Evolutionary conservation across 2,797 vertebrate species (phyloP).

Genomic region (Echeneis naucrates): DNA sequence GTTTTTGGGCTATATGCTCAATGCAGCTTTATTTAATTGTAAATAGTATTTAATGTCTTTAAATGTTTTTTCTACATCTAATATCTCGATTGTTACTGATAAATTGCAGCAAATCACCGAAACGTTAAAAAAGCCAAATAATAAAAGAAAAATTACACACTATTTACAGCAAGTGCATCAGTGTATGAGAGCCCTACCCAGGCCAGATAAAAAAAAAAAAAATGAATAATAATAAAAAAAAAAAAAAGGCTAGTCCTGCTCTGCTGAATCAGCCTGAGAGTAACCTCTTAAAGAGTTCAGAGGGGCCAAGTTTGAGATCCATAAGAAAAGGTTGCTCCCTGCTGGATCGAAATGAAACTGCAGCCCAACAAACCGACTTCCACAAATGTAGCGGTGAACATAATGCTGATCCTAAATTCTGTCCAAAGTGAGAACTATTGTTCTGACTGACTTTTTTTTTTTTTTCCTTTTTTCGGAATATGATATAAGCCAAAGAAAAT

Average conservation of each 20-base stretch:
- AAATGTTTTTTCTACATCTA: not conserved
- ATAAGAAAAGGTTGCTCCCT: constrained; percentile 67
- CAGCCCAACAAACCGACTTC: constrained; percentile 6
- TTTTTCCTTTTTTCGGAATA: too few relatives aligned
- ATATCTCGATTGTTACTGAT: constrained; percentile 4
- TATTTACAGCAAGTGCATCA: constrained; percentile 12
- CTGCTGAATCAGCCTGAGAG: constrained; percentile 62
- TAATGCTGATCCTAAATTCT: not conserved
- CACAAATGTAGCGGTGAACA: not conserved
- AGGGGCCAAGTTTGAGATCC: constrained; percentile 15
- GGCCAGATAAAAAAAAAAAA: constrained; percentile 24
- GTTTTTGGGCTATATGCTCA: not conserved
- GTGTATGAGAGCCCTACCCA: constrained; percentile 28
- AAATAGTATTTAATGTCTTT: constrained; percentile 9
- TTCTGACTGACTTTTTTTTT: too few relatives aligned
- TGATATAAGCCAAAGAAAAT: too few relatives aligned
- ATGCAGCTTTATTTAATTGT: not conserved
- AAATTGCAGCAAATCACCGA: not conserved
- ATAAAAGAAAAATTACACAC: constrained; percentile 5
- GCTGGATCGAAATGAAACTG: constrained; percentile 60
- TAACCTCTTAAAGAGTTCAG: constrained; percentile 39
- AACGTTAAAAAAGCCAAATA: constrained; percentile 10
- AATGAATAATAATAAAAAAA: too few relatives aligned
- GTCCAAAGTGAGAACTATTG: not conserved
- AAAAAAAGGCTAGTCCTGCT: too few relatives aligned